Evolutionary conservation across 2,113 vertebrate species (phyloP).

Genomic region (Sorex araneus): DNA sequence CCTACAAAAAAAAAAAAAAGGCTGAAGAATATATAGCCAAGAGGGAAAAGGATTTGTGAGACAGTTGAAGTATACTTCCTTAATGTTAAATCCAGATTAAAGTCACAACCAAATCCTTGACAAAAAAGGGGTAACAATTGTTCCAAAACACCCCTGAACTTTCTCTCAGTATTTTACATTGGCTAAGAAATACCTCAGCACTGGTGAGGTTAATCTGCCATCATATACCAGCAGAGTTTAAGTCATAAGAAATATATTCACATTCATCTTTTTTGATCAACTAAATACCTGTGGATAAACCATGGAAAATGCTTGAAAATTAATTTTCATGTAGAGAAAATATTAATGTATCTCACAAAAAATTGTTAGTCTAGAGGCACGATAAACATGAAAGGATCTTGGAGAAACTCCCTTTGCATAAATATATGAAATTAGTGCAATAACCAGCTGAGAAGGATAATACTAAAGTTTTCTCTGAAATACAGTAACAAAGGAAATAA

Average conservation of each 20-base stretch:
- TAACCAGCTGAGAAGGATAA: not conserved
- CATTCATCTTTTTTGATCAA: constrained; percentile 1
- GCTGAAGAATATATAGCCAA: constrained; percentile 5
- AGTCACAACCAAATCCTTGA: constrained; percentile 53
- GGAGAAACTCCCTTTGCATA: not conserved
- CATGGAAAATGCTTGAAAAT: not conserved
- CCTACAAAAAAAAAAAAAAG: constrained; percentile 21
- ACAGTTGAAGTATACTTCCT: constrained; percentile 58
- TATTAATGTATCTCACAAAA: not conserved
- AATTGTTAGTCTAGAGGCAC: not conserved
- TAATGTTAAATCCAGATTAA: constrained; percentile 71
- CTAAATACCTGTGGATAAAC: not conserved
- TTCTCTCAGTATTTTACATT: not conserved
- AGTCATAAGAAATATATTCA: not conserved
- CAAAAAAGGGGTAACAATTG: not conserved
- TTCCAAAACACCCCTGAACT: not conserved
- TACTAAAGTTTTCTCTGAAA: not conserved
- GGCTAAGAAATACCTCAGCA: not conserved
- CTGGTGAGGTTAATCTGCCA: not conserved
- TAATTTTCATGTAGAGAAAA: not conserved
- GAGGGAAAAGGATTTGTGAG: constrained; percentile 69
- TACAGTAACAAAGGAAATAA: not conserved
- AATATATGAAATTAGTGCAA: not conserved
- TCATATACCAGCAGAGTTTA: not conserved
- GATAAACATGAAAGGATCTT: not conserved